Conservation (phyloP, 2,113 vertebrate genomes). For the Psephotus haematonotus region DNA sequence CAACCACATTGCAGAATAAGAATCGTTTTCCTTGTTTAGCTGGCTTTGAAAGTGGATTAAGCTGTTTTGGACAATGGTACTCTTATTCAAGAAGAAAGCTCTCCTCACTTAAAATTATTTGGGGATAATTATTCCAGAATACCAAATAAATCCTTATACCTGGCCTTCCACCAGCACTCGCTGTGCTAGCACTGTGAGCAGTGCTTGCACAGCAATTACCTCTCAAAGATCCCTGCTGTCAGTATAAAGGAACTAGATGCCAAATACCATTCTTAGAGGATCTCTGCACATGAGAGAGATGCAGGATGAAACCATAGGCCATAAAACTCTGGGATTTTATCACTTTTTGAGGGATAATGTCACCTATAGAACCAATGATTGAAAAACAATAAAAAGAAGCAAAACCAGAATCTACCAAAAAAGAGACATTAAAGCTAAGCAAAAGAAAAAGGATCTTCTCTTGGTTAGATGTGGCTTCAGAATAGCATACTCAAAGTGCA, state of each 20-base stretch:
- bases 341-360: not conserved
- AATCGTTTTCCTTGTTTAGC: not conserved
- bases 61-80: not conserved
- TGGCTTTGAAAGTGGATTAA: conserved; percentile 25
- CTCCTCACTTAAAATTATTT: not conserved
- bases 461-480: not conserved
- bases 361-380: not conserved
- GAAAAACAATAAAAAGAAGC: not conserved
- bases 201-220: not conserved
- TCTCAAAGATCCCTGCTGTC: not conserved
- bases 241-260: not conserved
- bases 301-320: not conserved
- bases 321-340: not conserved
- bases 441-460: not conserved
- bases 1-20: not conserved
- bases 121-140: conserved; percentile 2
- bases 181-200: not conserved
- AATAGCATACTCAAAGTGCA: not conserved
- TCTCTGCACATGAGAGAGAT: not conserved
- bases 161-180: not conserved
- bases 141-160: conserved; percentile 10
- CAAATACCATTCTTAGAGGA: conserved; percentile 1
- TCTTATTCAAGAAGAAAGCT: not conserved
- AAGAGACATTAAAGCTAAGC: not conserved
- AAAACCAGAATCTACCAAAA: not conserved